Evolutionary conservation across 2,113 vertebrate species (phyloP), one percentile per base, ranked within the genome.

Genomic region (Labrus mixtus): DNA sequence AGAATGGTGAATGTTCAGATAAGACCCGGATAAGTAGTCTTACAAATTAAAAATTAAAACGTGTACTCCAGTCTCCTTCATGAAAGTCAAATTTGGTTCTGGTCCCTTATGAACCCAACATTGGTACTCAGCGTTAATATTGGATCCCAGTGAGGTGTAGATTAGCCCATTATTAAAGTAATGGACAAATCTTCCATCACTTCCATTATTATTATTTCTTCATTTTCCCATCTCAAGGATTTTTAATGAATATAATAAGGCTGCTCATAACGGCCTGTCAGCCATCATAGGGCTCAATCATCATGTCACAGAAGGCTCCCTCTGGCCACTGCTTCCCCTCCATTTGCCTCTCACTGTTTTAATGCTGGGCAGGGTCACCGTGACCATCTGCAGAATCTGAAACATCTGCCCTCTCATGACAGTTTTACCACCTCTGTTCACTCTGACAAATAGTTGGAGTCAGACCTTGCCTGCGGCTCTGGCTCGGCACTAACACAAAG

Each of bases 371-470:
- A n/a, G 43, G 46, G 62, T 78, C 33, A 23, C 33, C 11, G 41
- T 57, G 68, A 62, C 46, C 33, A 63, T 69, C 41, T 22, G n/a
- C 59, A 69, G 68, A 55, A 76, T 69, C 64, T n/a, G 19, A 73
- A 58, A 65, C 63, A 41, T 70, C 77, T 73, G 68, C 64, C 80
- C 68, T 64, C 66, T 68, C 55, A 8, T 8, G 46, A 55, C 1
- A 10, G 25, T 51, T 80, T 81, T 67, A 65, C 73, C 65, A 51
- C 66, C 53, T 84, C 56, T 66, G 66, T 68, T 87, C 66, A 0
- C 69, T 56, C 29, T 68, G 79, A 87, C 66, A 82, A 79, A 84
- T 74, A 56, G 79, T 79, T 78, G 0, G 22, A 83, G 77, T 78
- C 64, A 81, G 68, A 85, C 73, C 72, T 76, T 50, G 82, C 82